Base-by-base conservation (phyloP, 1,140 invertebrate species). In the Polypedilum vanderplanki region DNA sequence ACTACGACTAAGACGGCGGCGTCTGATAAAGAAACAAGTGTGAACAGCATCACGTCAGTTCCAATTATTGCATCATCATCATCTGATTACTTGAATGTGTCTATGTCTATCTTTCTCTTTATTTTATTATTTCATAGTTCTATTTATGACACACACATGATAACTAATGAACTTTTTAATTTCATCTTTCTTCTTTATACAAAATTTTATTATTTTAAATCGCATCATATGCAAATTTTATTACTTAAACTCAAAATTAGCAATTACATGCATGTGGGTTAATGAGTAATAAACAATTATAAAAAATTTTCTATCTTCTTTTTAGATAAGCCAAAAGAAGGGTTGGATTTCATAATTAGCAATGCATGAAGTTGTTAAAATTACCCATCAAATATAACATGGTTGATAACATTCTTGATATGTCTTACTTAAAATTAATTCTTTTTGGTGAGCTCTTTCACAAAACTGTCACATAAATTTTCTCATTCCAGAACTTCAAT, bases 41-140 rank as follows among this genome's bases (percentile, higher is more conserved):
- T 33, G 24, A 18, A 10, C 17, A 17, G 65, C 65, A 70, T 70
- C 65, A 70, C 65, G 65, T 70, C 65, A 70, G 20, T 70, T 20
- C 7, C 20, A 22, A 70, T 70, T 70, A 70, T 70, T 70, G 65
- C 65, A 70, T 22, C 46, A 57, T 57, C 46, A 57, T 57, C n/a
- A 57, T 57, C 41, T 33, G 24, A 46, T 46, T 15, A 46, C 15
- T 46, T 46, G 9, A 57, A 57, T 57, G 46, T 57, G 12, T 4
- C 46, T 57, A 15, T 57, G 4, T 15, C 10, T 57, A n/a, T n/a
- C n/a, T n/a, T 57, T 4, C 1, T 3, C 10, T 1, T 12, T 57
- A 3, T 57, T 8, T n/a, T 12, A n/a, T 4, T n/a, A 57, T 12
- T 57, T n/a, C 46, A 12, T n/a, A n/a, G n/a, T 57, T n/a, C 12